Base-by-base conservation (phyloP, 2,113 vertebrate species). In the Aptenodytes forsteri region DNA sequence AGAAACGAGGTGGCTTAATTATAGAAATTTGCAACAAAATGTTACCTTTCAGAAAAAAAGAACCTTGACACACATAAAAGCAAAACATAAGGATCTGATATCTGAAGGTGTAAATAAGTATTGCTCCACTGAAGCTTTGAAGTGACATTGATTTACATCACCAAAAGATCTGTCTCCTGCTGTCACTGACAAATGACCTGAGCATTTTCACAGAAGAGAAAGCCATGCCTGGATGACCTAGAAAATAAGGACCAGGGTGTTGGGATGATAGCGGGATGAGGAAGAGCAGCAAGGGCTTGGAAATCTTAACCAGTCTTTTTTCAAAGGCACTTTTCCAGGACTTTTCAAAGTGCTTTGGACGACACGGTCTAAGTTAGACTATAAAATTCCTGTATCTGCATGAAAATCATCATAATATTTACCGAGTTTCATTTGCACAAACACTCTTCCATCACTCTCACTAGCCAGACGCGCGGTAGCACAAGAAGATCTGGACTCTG, bases 71-170 rank as follows among this genome's bases (percentile, higher is more conserved):
- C 49, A 67, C 59, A 90, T 90, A 66, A 94, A 95, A 97, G 94
- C 38, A 58, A 76, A 85, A 40, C 70, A 10, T 11, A 29, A 62
- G 78, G 89, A 85, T 82, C 93, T 95, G 95, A 50, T 96, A 80
- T 47, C 79, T 77, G 91, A 54, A 93, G 94, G 89, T 96, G 94
- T 96, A 94, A 97, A 95, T 91, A 95, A 95, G 62, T 61, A 77
- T 88, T 8, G 22, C 91, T 93, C 50, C 56, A 23, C 15, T 32
- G 75, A 67, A 66, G 94, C 95, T 97, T 96, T 96, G 95, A 97
- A 96, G 91, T 97, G 96, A 97, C 97, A 91, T 83, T 96, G 94
- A 97, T 97, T 97, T 96, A 94, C 93, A 88, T 95, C 94, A 88
- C 82, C 89, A 64, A 93, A 90, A 95, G 97, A 96, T 95, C 87